Evolutionary conservation across 2,888 invertebrate genomes (phyloP).

Genomic region (Ernsta delagoae): DNA sequence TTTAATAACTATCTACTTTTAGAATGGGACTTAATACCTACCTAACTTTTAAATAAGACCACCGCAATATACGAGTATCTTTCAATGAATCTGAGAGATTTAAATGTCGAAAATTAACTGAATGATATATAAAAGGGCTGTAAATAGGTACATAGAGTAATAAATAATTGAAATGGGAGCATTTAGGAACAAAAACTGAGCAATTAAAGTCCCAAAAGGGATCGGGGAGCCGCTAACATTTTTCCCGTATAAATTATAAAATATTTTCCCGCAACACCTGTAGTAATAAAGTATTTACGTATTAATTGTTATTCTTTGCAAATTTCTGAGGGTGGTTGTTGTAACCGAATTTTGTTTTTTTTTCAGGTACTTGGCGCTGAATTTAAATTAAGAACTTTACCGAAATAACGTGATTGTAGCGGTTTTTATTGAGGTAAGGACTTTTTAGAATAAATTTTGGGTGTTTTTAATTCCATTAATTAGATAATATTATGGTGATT

Average conservation of each 20-base stretch:
- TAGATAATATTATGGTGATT: too few relatives aligned
- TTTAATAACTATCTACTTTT: too few relatives aligned
- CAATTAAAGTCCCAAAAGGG: conserved; percentile 26
- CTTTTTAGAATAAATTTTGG: neutral
- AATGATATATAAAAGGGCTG: conserved; percentile 15
- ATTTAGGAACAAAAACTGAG: conserved; percentile 17
- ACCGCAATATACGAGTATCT: too few relatives aligned
- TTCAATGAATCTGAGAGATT: neutral
- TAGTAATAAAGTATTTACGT: conserved; percentile 17
- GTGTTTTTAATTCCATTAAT: too few relatives aligned
- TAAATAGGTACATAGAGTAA: conserved; percentile 6
- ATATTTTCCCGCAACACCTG: conserved; percentile 19
- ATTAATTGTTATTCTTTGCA: conserved; percentile 19
- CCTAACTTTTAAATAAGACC: too few relatives aligned
- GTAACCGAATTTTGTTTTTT: conserved; percentile 15
- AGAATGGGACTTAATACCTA: too few relatives aligned
- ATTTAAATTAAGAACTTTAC: neutral
- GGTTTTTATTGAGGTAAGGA: neutral
- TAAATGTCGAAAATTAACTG: conserved; percentile 7
- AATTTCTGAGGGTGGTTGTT: neutral
- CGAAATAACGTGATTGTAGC: neutral
- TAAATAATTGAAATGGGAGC: conserved; percentile 28
- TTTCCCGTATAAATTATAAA: conserved; percentile 16
- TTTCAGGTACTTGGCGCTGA: conserved; percentile 17
- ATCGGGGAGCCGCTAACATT: conserved; percentile 12